These are phyloP conservation scores for Drosophila persimilis DNA, from an alignment of 1,140 invertebrate species.

Conservation along the genomic window DNA sequence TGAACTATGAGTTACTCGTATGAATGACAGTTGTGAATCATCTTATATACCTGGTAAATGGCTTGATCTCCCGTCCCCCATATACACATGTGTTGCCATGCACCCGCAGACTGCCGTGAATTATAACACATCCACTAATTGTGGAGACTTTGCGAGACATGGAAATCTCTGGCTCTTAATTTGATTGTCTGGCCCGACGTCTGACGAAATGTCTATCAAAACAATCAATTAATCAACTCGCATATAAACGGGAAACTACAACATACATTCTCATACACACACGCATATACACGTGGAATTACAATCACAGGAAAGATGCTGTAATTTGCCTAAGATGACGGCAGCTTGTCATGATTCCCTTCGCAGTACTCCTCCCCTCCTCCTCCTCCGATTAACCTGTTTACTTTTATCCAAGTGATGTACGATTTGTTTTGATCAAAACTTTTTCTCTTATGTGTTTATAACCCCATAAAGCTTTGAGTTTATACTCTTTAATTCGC, in stretches of 20 bases:
- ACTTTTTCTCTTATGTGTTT: constrained; percentile 8
- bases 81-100: constrained; percentile 20
- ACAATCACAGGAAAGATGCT: too few species aligned
- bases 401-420: constrained; percentile 3
- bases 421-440: constrained; percentile 19
- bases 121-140: constrained; percentile 55
- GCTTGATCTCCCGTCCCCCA: background rate
- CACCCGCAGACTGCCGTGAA: constrained; percentile 12
- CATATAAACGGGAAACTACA: background rate
- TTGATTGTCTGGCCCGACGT: constrained; percentile 36
- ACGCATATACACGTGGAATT: too few species aligned
- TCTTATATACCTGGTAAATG: constrained; percentile 5
- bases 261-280: too few species aligned
- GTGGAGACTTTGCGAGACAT: constrained; percentile 33
- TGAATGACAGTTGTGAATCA: constrained; percentile 23
- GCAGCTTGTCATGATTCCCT: too few species aligned
- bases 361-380: too few species aligned
- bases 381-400: constrained; percentile 2
- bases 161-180: constrained; percentile 47
- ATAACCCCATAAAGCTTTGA: background rate
- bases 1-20: too few species aligned
- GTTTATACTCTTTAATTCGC: background rate
- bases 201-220: constrained; percentile 10
- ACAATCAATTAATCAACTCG: constrained; percentile 2
- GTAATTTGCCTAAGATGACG: too few species aligned